These are phyloP conservation scores for Ophioninae sp. DNA, from an alignment of 2,888 invertebrate species.

Conservation along the genomic window DNA sequence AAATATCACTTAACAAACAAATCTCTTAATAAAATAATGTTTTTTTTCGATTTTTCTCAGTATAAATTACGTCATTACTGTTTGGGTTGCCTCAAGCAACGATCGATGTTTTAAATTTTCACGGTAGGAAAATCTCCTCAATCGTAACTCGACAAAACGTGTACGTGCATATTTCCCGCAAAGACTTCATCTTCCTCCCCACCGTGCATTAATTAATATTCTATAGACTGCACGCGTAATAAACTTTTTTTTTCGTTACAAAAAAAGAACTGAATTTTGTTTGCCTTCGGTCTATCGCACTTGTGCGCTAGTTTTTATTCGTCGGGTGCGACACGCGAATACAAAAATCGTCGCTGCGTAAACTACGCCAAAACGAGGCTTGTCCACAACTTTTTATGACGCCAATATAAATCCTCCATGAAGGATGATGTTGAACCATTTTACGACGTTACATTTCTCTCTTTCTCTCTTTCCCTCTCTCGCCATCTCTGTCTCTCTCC, in stretches of 20 bases:
- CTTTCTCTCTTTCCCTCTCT: slow-evolving; percentile 18
- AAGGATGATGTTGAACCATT: slow-evolving; percentile 44
- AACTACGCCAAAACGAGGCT: slow-evolving; percentile 34
- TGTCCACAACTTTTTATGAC: slow-evolving; percentile 51
- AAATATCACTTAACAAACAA: too few relatives aligned
- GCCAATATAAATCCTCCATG: slow-evolving; percentile 44
- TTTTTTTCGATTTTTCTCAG: too few relatives aligned
- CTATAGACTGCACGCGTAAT: background rate
- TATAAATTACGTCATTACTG: too few relatives aligned
- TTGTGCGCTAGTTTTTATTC: slow-evolving; percentile 2
- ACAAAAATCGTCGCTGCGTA: slow-evolving; percentile 31
- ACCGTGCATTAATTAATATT: background rate
- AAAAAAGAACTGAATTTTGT: background rate
- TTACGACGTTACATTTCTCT: slow-evolving; percentile 21
- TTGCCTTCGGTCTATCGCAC: background rate
- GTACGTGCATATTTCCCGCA: background rate
- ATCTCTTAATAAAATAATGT: too few relatives aligned
- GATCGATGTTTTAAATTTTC: too few relatives aligned
- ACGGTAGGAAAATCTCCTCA: background rate
- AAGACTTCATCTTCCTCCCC: background rate
- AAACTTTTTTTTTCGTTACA: background rate
- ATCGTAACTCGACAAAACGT: background rate
- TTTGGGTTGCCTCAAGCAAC: too few relatives aligned
- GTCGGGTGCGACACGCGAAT: background rate
- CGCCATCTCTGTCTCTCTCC: slow-evolving; percentile 16